These are phyloP conservation scores for Platalea minor DNA, from an alignment of 2,797 vertebrate species.

Conservation along the genomic window DNA sequence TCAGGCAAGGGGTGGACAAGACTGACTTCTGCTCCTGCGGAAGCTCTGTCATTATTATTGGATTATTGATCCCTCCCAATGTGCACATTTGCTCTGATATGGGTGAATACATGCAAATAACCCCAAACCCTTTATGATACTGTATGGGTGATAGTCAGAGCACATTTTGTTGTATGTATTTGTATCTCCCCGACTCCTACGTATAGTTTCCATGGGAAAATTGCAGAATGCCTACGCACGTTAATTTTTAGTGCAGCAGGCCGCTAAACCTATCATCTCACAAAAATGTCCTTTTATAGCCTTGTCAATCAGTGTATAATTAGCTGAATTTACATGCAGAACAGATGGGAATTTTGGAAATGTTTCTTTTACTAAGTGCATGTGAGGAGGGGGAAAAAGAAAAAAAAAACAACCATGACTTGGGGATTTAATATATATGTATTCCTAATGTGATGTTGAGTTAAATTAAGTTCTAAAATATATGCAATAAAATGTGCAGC, in stretches of 20 bases:
- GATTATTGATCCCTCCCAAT: background rate
- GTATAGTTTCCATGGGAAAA: conserved; percentile 45
- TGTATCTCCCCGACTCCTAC: conserved; percentile 29
- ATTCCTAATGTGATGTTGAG: background rate
- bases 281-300: conserved; percentile 57
- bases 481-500: background rate
- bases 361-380: conserved; percentile 22
- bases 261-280: conserved; percentile 45
- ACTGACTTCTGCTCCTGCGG: background rate
- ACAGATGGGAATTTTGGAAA: conserved; percentile 67
- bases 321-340: conserved; percentile 58
- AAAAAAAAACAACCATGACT: conserved; percentile 11
- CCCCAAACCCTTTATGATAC: background rate
- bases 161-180: background rate
- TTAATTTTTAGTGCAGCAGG: conserved; percentile 44
- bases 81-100: background rate
- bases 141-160: background rate
- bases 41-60: background rate
- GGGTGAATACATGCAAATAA: background rate
- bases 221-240: conserved; percentile 18
- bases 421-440: conserved; percentile 32
- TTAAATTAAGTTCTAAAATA: conserved; percentile 20
- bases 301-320: conserved; percentile 69
- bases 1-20: background rate
- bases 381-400: background rate